A percentile compares a stretch with the other conserved stretches of the same genome.
Evolutionary conservation across 1,140 invertebrate genomes (phyloP).

Genomic region (Teleogryllus occipitalis): DNA sequence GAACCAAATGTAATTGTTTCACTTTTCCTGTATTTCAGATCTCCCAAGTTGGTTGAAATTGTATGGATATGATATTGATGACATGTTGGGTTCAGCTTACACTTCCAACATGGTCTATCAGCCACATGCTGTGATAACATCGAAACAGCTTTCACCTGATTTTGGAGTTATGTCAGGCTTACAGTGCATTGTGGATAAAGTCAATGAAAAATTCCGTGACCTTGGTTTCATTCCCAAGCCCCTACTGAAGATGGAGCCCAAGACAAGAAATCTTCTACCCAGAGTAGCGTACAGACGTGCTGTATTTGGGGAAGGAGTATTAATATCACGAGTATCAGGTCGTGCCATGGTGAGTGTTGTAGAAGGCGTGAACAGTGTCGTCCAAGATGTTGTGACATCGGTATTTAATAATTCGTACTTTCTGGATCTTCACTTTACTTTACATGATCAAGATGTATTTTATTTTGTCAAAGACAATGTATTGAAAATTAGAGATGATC

Average conservation of each 20-base stretch:
- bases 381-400: conserved; percentile 85
- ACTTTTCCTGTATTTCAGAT: conserved; percentile 41
- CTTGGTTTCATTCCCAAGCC: conserved; percentile 76
- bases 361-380: conserved; percentile 75
- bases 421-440: conserved; percentile 83
- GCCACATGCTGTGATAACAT: conserved; percentile 65
- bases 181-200: conserved; percentile 76
- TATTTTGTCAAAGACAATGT: conserved; percentile 92
- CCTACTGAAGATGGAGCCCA: conserved; percentile 69
- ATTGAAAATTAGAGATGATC: conserved; percentile 77
- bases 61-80: conserved; percentile 77
- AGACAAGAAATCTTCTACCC: conserved; percentile 66
- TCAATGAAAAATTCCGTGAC: conserved; percentile 70
- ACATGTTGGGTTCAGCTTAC: conserved; percentile 76
- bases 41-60: conserved; percentile 75
- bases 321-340: conserved; percentile 68
- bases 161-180: conserved; percentile 82
- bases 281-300: conserved; percentile 71
- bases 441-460: conserved; percentile 86
- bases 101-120: conserved; percentile 66
- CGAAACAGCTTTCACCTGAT: conserved; percentile 66
- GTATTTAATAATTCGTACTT: conserved; percentile 90
- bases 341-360: conserved; percentile 75
- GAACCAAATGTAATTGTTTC: neutral
- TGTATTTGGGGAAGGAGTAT: conserved; percentile 82